Evolutionary conservation across 2,797 vertebrate genomes (phyloP).

Genomic region (Potorous gilbertii): DNA sequence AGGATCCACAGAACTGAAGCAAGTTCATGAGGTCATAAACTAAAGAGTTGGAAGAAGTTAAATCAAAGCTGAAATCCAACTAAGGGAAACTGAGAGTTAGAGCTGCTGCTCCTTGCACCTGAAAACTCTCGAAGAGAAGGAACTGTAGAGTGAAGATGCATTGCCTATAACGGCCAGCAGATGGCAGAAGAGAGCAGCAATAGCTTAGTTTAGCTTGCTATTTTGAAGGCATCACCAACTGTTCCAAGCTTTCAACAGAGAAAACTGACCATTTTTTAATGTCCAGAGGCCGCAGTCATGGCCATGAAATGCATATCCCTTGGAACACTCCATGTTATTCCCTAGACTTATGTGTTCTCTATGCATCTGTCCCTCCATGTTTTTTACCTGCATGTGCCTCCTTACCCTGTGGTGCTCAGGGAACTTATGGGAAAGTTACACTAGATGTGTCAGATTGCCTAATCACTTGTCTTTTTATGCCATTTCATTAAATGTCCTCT

Average conservation of each 20-base stretch:
- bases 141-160: background rate
- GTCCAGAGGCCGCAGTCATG: background rate
- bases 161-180: background rate
- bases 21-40: background rate
- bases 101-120: background rate
- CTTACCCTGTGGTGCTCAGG: background rate
- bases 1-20: background rate
- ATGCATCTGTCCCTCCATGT: background rate
- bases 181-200: background rate
- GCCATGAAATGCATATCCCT: background rate
- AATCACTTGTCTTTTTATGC: background rate
- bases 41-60: background rate
- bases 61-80: background rate
- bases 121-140: background rate
- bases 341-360: background rate
- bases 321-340: background rate
- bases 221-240: background rate
- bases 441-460: background rate
- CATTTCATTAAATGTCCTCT: background rate
- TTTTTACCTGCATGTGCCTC: background rate
- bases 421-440: background rate
- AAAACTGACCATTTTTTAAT: background rate
- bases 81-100: background rate
- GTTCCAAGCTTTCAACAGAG: background rate
- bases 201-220: background rate